A percentile compares a stretch with the other conserved stretches of the same genome.
These are phyloP conservation scores for Dicentrarchus labrax DNA, from an alignment of 2,113 vertebrate species.

Conservation along the genomic window DNA sequence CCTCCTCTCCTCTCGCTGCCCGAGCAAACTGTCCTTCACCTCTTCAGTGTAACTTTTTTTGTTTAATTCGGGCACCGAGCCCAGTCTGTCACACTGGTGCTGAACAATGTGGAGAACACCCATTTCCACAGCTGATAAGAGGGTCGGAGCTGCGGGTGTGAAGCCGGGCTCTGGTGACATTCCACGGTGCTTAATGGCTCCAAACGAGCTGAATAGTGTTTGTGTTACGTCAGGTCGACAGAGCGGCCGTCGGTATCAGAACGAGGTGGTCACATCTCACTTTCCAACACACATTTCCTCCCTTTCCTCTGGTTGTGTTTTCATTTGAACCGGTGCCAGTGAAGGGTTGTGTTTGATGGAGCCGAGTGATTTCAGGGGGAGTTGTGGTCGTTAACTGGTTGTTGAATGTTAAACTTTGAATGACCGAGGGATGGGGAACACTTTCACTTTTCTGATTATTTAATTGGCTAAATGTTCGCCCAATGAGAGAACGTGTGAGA, in stretches of 20 bases:
- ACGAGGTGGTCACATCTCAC: slow-evolving; percentile 57
- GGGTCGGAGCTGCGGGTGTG: slow-evolving; percentile 59
- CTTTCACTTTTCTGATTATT: too few relatives aligned
- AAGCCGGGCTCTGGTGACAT: slow-evolving; percentile 70
- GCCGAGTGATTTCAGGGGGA: not conserved
- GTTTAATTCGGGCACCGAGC: slow-evolving; percentile 31
- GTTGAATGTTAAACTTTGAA: not conserved
- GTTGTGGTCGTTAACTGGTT: slow-evolving; percentile 6
- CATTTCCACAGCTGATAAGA: slow-evolving; percentile 82
- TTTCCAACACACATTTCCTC: slow-evolving; percentile 65
- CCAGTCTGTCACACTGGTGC: slow-evolving; percentile 44
- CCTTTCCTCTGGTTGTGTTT: slow-evolving; percentile 61
- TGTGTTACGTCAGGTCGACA: slow-evolving; percentile 67
- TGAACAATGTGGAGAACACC: slow-evolving; percentile 77
- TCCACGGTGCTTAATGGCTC: slow-evolving; percentile 75
- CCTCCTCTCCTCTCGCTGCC: not conserved
- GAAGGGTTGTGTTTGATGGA: not conserved
- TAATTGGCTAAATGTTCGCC: too few relatives aligned
- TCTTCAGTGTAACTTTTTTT: not conserved
- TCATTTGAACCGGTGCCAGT: slow-evolving; percentile 50
- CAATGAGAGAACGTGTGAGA: too few relatives aligned
- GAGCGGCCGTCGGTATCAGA: slow-evolving; percentile 45
- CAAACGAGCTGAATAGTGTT: slow-evolving; percentile 68
- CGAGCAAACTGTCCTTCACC: slow-evolving; percentile 31
- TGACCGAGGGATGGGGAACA: too few relatives aligned